Conservation (phyloP, 2,888 invertebrate genomes). For the Petrophora chlorosata region DNA sequence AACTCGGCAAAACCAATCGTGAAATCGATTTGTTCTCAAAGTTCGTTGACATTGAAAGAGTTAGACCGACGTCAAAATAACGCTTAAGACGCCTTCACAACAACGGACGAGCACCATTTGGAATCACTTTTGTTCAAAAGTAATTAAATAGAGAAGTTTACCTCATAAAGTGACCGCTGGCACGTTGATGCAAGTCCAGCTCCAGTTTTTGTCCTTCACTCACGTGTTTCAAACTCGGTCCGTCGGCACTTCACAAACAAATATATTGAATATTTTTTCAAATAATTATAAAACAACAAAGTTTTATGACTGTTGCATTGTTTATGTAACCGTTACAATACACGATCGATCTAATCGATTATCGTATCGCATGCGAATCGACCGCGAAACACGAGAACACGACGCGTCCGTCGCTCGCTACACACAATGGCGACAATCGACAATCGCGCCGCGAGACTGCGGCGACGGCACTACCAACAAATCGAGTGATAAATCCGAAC, state of each 20-base stretch:
- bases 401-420: slow-evolving; percentile 68
- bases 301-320: slow-evolving; percentile 51
- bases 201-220: slow-evolving; percentile 86
- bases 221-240: slow-evolving; percentile 49
- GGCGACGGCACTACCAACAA: slow-evolving; percentile 75
- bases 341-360: slow-evolving; percentile 64
- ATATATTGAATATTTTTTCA: slow-evolving; percentile 36
- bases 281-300: slow-evolving; percentile 31
- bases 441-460: slow-evolving; percentile 79
- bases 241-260: slow-evolving; percentile 60
- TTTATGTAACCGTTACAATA: slow-evolving; percentile 51
- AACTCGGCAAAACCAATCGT: slow-evolving; percentile 31
- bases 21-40: slow-evolving; percentile 37
- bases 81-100: slow-evolving; percentile 2
- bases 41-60: slow-evolving; percentile 37
- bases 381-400: slow-evolving; percentile 60
- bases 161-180: slow-evolving; percentile 91
- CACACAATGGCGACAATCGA: slow-evolving; percentile 82
- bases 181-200: slow-evolving; percentile 90
- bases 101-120: not conserved
- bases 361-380: slow-evolving; percentile 69
- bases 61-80: slow-evolving; percentile 2
- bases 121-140: not conserved
- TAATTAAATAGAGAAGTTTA: slow-evolving; percentile 39
- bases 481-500: slow-evolving; percentile 77